Evolutionary conservation across 2,797 vertebrate species (phyloP), one percentile per base, ranked within the genome.

Genomic region (Lepilemur ruficaudatus): DNA sequence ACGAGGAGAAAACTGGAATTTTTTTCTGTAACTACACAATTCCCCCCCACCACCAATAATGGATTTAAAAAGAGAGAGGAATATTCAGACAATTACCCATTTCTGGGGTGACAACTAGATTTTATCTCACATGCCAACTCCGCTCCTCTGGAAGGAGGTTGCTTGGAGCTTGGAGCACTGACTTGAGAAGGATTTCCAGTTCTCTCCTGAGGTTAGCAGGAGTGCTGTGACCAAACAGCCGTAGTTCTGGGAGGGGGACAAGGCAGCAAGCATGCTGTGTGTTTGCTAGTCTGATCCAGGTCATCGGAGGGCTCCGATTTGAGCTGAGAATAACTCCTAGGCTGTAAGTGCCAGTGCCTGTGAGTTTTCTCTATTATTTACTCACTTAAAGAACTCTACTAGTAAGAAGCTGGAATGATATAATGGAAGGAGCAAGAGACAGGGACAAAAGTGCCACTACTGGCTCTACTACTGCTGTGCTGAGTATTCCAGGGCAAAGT

Each of bases 331-430:
- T 22, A 76, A 85, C 30, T 69, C 59, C 14, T 7, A 15, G 63
- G 17, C 9, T 84, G 30, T 57, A 73, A 43, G 30, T 57, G 38
- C 48, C 61, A 52, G 13, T 43, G 18, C 48, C 10, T 11, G 78
- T 94, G 55, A 50, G 65, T 89, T 80, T 67, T 80, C 73, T 22
- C 69, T 38, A 80, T 69, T n/a, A 35, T 67, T 89, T 80, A 75
- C 35, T 85, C 52, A 80, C 17, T 14, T 81, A 75, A 81, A 92
- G 57, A 84, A 52, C 30, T 57, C 35, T 59, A 17, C 32, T 30
- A 41, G 22, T 52, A 13, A 7, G 46, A 93, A 63, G 14, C 8
- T 78, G 55, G 43, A 57, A 88, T 48, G 28, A 88, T 14, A 1
- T 18, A 38, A 61, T 1, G 17, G 38, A 83, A 69, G 5, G 55